phyloP scores from a whole-genome alignment of 2,888 invertebrate genomes.

The Nomada fucata region DNA sequence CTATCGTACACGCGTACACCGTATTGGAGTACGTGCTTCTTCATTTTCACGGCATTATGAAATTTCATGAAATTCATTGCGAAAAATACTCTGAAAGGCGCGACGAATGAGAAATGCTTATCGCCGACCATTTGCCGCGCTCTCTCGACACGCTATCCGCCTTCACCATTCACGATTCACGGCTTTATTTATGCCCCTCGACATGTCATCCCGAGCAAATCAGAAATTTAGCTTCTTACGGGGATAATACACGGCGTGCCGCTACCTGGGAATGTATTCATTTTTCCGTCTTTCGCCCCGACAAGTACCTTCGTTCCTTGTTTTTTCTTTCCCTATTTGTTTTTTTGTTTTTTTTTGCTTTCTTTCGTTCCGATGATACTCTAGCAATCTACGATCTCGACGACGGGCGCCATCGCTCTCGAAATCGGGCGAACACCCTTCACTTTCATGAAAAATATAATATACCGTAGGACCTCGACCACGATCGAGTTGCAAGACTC shows the following conservation, averaged over 20 bases:
- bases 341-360: too few species aligned
- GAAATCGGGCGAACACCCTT: conserved; percentile 34
- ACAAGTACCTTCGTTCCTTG: background rate
- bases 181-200: conserved; percentile 46
- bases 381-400: conserved; percentile 67
- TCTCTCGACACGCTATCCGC: conserved; percentile 67
- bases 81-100: conserved; percentile 78
- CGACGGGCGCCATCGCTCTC: conserved; percentile 53
- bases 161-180: conserved; percentile 49
- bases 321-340: too few species aligned
- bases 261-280: conserved; percentile 71
- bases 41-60: conserved; percentile 79
- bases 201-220: conserved; percentile 35
- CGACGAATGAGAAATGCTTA: conserved; percentile 74
- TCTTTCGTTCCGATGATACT: conserved; percentile 16
- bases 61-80: conserved; percentile 83
- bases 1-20: conserved; percentile 67
- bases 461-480: conserved; percentile 17
- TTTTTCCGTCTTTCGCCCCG: background rate
- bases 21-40: conserved; percentile 56
- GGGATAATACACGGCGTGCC: conserved; percentile 66
- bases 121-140: conserved; percentile 69
- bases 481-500: conserved; percentile 1
- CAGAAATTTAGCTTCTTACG: conserved; percentile 32
- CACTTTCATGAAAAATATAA: conserved; percentile 29